Base-by-base conservation (phyloP, 2,797 vertebrate genomes). In the Telmatherina bonti region DNA sequence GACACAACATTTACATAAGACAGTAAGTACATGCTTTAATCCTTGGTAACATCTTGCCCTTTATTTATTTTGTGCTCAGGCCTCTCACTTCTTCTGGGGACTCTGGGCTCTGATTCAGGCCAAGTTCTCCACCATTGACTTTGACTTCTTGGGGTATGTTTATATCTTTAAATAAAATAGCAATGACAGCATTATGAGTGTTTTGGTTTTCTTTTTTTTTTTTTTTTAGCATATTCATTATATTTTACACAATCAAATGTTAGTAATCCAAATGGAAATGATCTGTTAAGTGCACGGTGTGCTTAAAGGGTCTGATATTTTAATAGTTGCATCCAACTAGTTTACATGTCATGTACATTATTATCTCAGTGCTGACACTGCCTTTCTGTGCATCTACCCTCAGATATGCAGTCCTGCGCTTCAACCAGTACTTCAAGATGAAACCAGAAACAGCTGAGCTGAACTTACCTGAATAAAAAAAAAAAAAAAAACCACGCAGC, bases 391-490 rank as follows among this genome's bases (percentile, higher is more conserved):
- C 30, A 1, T 61, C 16, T 67, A 4, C 60, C 63, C 62, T 71
- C 79, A 99, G 98, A 91, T 99, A 99, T 64, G 97, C 98, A 65
- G 89, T 97, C 85, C 95, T 99, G 82, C 96, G 97, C 75, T 98
- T 99, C 87, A 96, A 93, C 91, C 98, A 99, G 84, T 99, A 98
- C 91, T 97, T 97, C 92, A 98, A 97, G 93, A 99, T 98, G 96
- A 99, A 99, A 90, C 94, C 95, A 5, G 96, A 96, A 78, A 95
- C 94, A 51, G 92, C 92, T 56, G 91, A 85, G 0, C 90, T 98
- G 78, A 94, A 90, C 87, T 89, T 98, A 87, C 97, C 97, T 0
- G 94, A 97, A 92, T 97, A 97, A 94, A 60, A 59, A 8, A 3
- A 97, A 94, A 59, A 57, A 10, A 3, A n/a, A n/a, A n/a, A n/a